Evolutionary conservation across 2,888 invertebrate species (phyloP).

Genomic region (Bombylius discolor): DNA sequence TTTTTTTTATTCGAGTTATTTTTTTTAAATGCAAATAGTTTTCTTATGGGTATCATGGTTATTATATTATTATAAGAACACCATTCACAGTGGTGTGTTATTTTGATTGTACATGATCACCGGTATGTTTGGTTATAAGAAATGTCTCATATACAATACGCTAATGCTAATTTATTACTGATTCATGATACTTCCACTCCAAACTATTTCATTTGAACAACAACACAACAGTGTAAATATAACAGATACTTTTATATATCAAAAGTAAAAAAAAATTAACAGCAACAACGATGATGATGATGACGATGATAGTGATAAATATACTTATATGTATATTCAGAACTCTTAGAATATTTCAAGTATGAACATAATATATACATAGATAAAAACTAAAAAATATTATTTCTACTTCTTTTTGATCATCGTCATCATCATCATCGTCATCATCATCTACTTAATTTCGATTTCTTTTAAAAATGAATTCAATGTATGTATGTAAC

Average conservation of each 20-base stretch:
- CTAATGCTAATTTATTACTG: slow-evolving; percentile 23
- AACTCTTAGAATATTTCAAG: neutral
- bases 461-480: no score
- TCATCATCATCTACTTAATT: no score
- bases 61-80: no score
- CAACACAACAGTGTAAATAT: neutral
- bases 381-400: no score
- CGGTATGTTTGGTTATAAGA: slow-evolving; percentile 10
- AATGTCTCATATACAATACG: slow-evolving; percentile 19
- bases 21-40: no score
- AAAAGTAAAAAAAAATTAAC: neutral
- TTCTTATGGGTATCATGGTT: no score
- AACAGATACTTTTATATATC: no score
- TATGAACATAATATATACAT: neutral
- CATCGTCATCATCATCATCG: no score
- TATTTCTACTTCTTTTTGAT: no score
- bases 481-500: no score
- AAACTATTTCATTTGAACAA: neutral
- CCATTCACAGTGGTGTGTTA: no score
- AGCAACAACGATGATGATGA: neutral
- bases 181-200: slow-evolving; percentile 12
- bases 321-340: no score
- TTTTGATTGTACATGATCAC: slow-evolving; percentile 4
- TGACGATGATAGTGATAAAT: neutral
- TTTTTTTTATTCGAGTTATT: neutral